Evolutionary conservation across 2,113 vertebrate species (phyloP).

Genomic region (Salminus brasiliensis): DNA sequence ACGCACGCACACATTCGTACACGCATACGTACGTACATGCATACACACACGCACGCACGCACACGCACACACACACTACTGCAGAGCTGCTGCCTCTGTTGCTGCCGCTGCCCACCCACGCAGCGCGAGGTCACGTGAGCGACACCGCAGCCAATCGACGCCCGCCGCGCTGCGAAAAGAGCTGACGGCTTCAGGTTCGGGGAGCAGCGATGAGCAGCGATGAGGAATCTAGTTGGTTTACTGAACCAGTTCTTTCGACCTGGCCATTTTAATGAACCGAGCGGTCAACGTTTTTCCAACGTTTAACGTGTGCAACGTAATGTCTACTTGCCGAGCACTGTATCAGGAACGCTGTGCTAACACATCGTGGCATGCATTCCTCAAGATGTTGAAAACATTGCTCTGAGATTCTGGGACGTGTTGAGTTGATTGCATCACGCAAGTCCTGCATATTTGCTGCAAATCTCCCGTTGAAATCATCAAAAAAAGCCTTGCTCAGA

Average conservation of each 20-base stretch:
- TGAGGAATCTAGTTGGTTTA: not conserved
- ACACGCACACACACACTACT: slow-evolving; percentile 9
- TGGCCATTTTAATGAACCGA: not conserved
- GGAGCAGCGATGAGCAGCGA: not conserved
- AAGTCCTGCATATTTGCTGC: no score
- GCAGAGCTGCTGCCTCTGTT: slow-evolving; percentile 19
- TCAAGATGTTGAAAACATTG: no score
- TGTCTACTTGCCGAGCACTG: no score
- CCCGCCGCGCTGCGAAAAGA: not conserved
- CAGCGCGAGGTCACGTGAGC: slow-evolving; percentile 47
- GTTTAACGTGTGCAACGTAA: no score
- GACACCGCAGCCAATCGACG: slow-evolving; percentile 27
- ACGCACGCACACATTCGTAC: slow-evolving; percentile 40
- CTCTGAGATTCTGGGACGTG: no score
- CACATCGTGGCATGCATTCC: no score
- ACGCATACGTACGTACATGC: not conserved
- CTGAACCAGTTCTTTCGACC: not conserved
- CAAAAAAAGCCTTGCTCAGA: no score
- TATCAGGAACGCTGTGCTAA: no score
- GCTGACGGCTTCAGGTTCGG: no score
- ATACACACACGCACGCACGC: not conserved
- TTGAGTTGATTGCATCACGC: no score
- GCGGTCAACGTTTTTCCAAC: no score
- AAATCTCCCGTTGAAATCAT: no score
- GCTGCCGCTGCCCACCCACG: slow-evolving; percentile 25